These are phyloP conservation scores for Orthosia gothica DNA, from an alignment of 2,888 invertebrate species.

Conservation along the genomic window DNA sequence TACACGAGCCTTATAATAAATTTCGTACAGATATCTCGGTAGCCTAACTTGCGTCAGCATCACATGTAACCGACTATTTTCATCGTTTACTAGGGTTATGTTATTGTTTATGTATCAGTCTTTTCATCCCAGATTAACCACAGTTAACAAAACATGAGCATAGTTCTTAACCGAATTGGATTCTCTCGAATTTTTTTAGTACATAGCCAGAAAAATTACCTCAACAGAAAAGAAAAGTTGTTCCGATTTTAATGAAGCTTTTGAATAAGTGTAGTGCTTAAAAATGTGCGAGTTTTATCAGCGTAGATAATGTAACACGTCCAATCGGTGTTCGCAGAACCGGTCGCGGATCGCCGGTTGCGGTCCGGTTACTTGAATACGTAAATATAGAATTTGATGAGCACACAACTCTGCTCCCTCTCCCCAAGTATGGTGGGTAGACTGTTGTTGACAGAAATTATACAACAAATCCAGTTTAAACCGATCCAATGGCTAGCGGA, in stretches of 20 bases:
- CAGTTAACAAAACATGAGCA: conserved; percentile 14
- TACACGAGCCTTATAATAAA: conserved; percentile 35
- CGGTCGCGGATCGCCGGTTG: conserved; percentile 37
- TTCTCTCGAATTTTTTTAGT: conserved; percentile 13
- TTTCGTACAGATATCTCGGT: conserved; percentile 29
- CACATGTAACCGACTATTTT: conserved; percentile 26
- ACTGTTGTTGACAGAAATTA: conserved; percentile 57
- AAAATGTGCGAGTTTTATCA: conserved; percentile 17
- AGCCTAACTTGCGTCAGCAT: conserved; percentile 43
- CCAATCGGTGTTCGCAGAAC: conserved; percentile 44
- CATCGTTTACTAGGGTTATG: conserved; percentile 16
- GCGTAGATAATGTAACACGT: conserved; percentile 32
- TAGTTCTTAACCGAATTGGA: conserved; percentile 8
- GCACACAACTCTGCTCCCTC: conserved; percentile 39
- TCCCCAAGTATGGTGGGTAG: conserved; percentile 28
- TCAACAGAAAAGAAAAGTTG: conserved; percentile 15
- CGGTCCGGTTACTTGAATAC: conserved; percentile 56
- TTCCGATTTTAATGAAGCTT: conserved; percentile 24
- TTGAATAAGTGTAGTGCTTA: conserved; percentile 4
- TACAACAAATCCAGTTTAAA: conserved; percentile 58
- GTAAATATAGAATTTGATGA: conserved; percentile 67
- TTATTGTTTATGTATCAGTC: conserved; percentile 23
- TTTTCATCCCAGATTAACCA: conserved; percentile 24
- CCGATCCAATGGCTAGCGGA: conserved; percentile 28
- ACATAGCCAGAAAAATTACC: conserved; percentile 17